phyloP scores from a whole-genome alignment of 2,113 vertebrate species.

The Myodes glareolus region DNA sequence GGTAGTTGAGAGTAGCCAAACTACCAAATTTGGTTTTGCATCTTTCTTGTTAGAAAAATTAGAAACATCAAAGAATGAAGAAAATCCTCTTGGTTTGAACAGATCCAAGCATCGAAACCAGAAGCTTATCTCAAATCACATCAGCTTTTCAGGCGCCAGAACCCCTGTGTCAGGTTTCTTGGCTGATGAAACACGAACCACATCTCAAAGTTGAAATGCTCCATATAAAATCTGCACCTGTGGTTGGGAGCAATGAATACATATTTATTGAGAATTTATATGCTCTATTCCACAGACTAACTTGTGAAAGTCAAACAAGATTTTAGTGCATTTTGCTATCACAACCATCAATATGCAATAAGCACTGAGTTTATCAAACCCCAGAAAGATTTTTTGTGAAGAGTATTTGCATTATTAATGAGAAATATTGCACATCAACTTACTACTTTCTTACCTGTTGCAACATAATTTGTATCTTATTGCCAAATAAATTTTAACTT shows the following conservation, averaged over 20 bases:
- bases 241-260: background rate
- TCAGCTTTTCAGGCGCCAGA: background rate
- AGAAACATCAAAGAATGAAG: conserved; percentile 52
- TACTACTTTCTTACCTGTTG: background rate
- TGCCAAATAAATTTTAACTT: background rate
- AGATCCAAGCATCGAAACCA: background rate
- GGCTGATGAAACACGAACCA: conserved; percentile 6
- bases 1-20: background rate
- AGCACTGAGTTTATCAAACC: background rate
- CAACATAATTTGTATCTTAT: background rate
- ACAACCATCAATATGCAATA: background rate
- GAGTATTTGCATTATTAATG: conserved; percentile 12
- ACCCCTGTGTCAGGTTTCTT: background rate
- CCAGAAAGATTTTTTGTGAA: background rate
- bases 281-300: background rate
- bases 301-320: conserved; percentile 44
- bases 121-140: background rate
- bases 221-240: background rate
- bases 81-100: background rate
- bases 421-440: conserved; percentile 27
- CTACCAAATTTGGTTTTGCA: background rate
- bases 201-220: background rate
- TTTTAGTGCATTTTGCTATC: background rate
- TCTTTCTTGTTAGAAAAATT: conserved; percentile 56
- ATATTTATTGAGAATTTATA: background rate